phyloP scores from a whole-genome alignment of 2,888 invertebrate genomes.

The Polietes domitor region DNA sequence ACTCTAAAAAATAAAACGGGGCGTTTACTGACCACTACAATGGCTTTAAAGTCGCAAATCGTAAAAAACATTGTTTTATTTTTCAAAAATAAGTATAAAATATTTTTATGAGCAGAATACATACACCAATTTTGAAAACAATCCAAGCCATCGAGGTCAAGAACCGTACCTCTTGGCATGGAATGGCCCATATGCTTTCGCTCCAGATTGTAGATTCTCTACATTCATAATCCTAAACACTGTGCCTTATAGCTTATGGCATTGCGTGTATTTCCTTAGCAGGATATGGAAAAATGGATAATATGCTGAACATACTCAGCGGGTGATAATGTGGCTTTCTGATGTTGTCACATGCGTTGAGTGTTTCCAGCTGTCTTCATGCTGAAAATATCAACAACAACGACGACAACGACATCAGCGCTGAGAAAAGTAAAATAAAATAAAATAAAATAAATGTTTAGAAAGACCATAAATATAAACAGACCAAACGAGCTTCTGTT shows the following conservation, averaged over 20 bases:
- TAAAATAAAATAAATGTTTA: slow-evolving; percentile 18
- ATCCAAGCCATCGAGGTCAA: too few relatives aligned
- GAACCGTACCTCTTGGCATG: too few relatives aligned
- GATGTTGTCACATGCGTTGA: slow-evolving; percentile 64
- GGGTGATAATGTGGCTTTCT: slow-evolving; percentile 65
- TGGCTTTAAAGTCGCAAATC: too few relatives aligned
- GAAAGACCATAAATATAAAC: slow-evolving; percentile 21
- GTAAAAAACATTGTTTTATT: too few relatives aligned
- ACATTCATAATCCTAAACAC: too few relatives aligned
- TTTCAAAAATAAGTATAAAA: too few relatives aligned
- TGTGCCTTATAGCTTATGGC: slow-evolving; percentile 19
- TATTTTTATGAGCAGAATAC: too few relatives aligned
- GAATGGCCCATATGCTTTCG: too few relatives aligned
- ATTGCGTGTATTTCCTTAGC: slow-evolving; percentile 1
- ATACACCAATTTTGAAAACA: too few relatives aligned
- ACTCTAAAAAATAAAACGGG: too few relatives aligned
- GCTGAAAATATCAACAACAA: slow-evolving; percentile 23
- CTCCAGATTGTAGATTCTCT: too few relatives aligned
- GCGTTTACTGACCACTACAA: too few relatives aligned
- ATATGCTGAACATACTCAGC: slow-evolving; percentile 54
- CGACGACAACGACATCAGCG: not conserved
- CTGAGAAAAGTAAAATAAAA: not conserved
- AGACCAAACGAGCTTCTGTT: slow-evolving; percentile 5
- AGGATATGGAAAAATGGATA: slow-evolving; percentile 46
- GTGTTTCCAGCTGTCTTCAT: slow-evolving; percentile 59